Conservation (phyloP, 1,140 invertebrate species). For the Magallana gigas region DNA sequence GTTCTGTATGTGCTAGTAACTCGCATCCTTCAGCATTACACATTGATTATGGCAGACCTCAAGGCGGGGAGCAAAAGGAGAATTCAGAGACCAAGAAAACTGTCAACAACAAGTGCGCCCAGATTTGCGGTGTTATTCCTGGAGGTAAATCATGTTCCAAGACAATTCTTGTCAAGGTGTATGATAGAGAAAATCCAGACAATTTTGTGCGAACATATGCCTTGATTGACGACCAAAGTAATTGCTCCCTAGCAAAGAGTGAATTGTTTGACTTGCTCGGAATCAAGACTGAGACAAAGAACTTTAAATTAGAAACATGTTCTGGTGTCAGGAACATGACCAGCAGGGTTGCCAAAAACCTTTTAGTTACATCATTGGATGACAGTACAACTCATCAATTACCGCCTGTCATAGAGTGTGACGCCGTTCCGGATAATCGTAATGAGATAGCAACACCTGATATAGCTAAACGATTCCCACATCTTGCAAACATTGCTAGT, state of each 20-base stretch:
- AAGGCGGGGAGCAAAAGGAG: conserved; percentile 50
- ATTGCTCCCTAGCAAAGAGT: conserved; percentile 34
- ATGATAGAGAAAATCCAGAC: neutral
- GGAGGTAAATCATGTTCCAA: conserved; percentile 53
- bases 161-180: conserved; percentile 46
- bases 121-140: neutral
- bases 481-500: conserved; percentile 7
- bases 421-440: conserved; percentile 48
- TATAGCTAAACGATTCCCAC: conserved; percentile 4
- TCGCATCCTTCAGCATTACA: conserved; percentile 35
- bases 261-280: conserved; percentile 39
- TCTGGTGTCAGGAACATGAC: conserved; percentile 30
- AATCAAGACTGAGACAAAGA: conserved; percentile 14
- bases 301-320: conserved; percentile 46
- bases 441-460: conserved; percentile 41
- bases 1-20: conserved; percentile 25
- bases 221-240: conserved; percentile 54
- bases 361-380: conserved; percentile 43
- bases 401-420: conserved; percentile 51
- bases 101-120: conserved; percentile 41
- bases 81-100: conserved; percentile 6
- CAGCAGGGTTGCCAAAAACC: conserved; percentile 32
- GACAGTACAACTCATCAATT: conserved; percentile 5
- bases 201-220: conserved; percentile 24
- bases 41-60: neutral